Percentiles rank a stretch among this genome's conserved stretches.
Conservation (phyloP, 2,113 vertebrate species). For the Chiloscyllium plagiosum region DNA sequence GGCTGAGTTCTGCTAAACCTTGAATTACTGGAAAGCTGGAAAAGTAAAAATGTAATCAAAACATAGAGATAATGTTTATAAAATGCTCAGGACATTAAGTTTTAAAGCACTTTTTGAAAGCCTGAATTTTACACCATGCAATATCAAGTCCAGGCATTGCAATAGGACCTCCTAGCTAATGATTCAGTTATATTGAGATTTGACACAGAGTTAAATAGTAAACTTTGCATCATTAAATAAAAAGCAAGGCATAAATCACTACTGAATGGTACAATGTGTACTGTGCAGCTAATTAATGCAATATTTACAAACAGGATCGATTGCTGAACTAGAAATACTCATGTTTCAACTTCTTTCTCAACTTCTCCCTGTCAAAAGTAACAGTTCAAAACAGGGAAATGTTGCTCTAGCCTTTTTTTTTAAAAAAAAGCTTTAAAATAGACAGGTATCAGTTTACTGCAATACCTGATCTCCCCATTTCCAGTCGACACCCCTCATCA, state of each 20-base stretch:
- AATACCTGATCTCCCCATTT: constrained; percentile 97
- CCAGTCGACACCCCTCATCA: constrained; percentile 96
- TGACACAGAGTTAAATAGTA: background rate
- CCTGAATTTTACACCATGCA: background rate
- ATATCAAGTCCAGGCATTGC: background rate
- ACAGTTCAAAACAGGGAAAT: background rate
- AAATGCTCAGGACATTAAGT: background rate
- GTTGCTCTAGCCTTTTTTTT: background rate
- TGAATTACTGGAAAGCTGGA: background rate
- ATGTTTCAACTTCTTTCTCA: background rate
- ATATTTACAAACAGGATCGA: background rate
- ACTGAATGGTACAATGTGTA: background rate
- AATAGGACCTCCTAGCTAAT: background rate
- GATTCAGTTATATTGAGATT: background rate
- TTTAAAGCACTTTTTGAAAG: background rate
- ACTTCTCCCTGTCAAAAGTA: background rate
- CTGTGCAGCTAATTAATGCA: background rate
- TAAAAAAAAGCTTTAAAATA: background rate
- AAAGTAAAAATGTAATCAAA: background rate
- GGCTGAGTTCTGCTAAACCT: background rate
- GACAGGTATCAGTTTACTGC: background rate
- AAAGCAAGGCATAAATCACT: background rate
- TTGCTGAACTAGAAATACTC: background rate
- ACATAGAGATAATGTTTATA: background rate
- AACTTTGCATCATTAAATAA: background rate